A percentile compares a stretch with the other conserved stretches of the same genome.
These are phyloP conservation scores for Dendrocopos noguchii DNA, from an alignment of 2,113 vertebrate genomes.

Conservation along the genomic window DNA sequence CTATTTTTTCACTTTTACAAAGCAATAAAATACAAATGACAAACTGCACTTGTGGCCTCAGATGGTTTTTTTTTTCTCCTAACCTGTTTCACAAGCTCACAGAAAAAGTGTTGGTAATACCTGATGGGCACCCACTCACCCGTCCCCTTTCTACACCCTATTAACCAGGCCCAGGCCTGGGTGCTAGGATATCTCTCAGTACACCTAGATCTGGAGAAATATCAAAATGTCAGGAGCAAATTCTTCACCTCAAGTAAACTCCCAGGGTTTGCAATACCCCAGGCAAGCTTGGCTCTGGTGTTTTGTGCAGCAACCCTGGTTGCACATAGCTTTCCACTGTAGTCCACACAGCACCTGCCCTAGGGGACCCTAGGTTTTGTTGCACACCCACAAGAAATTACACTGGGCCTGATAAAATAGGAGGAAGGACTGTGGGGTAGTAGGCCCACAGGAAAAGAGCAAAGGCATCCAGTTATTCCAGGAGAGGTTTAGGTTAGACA, in stretches of 20 bases:
- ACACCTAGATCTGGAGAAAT: background rate
- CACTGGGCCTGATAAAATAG: background rate
- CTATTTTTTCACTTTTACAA: background rate
- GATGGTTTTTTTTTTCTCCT: background rate
- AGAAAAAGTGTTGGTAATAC: background rate
- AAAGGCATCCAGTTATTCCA: too few species aligned
- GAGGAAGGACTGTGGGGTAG: background rate
- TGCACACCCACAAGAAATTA: background rate
- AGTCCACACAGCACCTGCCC: background rate
- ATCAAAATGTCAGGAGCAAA: background rate
- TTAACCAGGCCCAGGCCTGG: background rate
- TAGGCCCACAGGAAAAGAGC: background rate
- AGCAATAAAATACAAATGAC: conserved; percentile 6
- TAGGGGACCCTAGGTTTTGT: background rate
- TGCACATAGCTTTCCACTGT: background rate
- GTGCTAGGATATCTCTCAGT: background rate
- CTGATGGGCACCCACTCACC: background rate
- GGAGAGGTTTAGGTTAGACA: too few species aligned
- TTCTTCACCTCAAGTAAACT: background rate
- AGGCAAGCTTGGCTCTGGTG: background rate
- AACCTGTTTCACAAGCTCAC: background rate
- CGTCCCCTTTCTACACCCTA: conserved; percentile 33
- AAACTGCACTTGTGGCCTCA: background rate
- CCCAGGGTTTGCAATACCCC: background rate
- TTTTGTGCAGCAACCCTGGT: fast-evolving